Base-by-base conservation (phyloP, 2,113 vertebrate species). In the Ursus arctos region DNA sequence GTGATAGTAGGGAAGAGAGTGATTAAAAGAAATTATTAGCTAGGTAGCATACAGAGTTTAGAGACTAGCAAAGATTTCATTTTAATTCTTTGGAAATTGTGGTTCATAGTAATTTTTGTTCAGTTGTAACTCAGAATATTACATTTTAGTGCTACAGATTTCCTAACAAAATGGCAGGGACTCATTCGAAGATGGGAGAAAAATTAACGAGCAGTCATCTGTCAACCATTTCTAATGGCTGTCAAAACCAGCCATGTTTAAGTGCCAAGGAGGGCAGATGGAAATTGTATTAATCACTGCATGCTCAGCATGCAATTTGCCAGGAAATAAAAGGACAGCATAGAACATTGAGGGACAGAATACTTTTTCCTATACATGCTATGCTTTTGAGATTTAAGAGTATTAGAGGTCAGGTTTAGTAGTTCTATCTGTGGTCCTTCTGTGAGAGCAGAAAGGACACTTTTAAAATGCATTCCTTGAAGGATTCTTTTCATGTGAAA, bases 251-350 rank as follows among this genome's bases (percentile, higher is more conserved):
- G 40, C 40, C 40, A 84, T 96, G 59, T 81, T 88, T 90, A 83
- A 92, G n/a, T 91, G 57, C 51, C 94, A 43, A 76, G 65, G 51
- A 69, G 28, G 57, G 47, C 40, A 74, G 83, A 77, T 92, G 53
- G n/a, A 95, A 94, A 51, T 82, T 74, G 12, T 43, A 84, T 91
- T 91, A 80, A 69, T 88, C 43, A 82, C 59, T 91, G 26, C 36
- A 93, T 55, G 43, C 43, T 92, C 15, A 71, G 28, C 11, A 7
- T 94, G 36, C 40, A 96, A 14, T 93, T 92, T 89, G 2, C 16
- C 11, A 51, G 24, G 49, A 22, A 15, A 53, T 47, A 18, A 80
- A 85, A 71, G 8, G 69, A 59, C 7, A 90, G 43, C 88, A 11
- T 86, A 90, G 26, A 87, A 16, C 28, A 40, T 22, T 80, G 61